Evolutionary conservation across 2,888 invertebrate species (phyloP).

Genomic region (Epistrophe eligans): DNA sequence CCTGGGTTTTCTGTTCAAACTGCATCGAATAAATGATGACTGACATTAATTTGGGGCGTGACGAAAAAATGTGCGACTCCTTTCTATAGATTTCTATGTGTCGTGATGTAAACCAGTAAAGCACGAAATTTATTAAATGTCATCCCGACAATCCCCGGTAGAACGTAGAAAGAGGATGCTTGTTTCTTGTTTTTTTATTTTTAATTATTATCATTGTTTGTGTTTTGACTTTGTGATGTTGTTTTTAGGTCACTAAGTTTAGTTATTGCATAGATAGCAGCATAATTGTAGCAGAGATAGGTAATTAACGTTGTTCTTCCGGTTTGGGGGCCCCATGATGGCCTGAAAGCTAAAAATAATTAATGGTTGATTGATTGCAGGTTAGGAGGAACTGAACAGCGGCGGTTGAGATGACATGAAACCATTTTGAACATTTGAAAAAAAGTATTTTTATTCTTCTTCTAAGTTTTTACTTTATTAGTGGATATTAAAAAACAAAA

Average conservation of each 20-base stretch:
- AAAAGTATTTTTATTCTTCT: too few relatives aligned
- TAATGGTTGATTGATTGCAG: constrained; percentile 26
- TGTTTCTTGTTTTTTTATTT: constrained; percentile 24
- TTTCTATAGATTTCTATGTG: constrained; percentile 28
- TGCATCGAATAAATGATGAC: constrained; percentile 72
- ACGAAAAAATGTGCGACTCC: constrained; percentile 42
- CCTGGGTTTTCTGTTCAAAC: constrained; percentile 42
- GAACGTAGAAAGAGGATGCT: background rate
- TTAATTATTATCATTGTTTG: constrained; percentile 41
- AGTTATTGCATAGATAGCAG: constrained; percentile 45
- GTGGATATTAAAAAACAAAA: background rate
- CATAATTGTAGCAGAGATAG: constrained; percentile 32
- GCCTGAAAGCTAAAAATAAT: constrained; percentile 40
- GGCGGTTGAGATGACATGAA: constrained; percentile 4
- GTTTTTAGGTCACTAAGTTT: constrained; percentile 60
- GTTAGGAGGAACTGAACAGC: too few relatives aligned
- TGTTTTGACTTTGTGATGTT: constrained; percentile 30
- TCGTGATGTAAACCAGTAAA: constrained; percentile 38
- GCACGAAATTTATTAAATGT: constrained; percentile 69
- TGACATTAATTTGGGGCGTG: constrained; percentile 72
- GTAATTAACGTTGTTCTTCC: constrained; percentile 67
- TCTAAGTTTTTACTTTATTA: too few relatives aligned
- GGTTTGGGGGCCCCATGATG: constrained; percentile 27
- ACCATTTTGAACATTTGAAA: too few relatives aligned
- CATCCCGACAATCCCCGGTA: constrained; percentile 28